These are phyloP conservation scores for Poecile montanus DNA, from an alignment of 2,797 vertebrate species.

Conservation along the genomic window DNA sequence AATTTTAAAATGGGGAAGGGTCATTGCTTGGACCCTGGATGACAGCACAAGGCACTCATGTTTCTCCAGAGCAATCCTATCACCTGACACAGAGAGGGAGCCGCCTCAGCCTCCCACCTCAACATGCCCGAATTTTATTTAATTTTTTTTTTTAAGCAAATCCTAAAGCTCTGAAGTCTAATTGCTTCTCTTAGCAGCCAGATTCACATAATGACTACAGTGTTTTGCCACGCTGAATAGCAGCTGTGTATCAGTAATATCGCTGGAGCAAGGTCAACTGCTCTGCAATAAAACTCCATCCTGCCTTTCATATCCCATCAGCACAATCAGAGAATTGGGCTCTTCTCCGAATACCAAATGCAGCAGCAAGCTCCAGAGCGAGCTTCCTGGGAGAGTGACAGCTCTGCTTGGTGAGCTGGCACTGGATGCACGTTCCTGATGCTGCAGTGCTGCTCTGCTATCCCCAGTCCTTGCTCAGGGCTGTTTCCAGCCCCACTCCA, in stretches of 20 bases:
- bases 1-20: background rate
- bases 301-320: slow-evolving; percentile 56
- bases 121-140: background rate
- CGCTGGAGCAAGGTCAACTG: slow-evolving; percentile 50
- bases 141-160: background rate
- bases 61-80: background rate
- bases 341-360: background rate
- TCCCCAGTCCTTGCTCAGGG: background rate
- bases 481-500: background rate
- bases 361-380: background rate
- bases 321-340: background rate
- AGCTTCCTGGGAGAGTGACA: background rate
- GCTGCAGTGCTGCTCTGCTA: background rate
- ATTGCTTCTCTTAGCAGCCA: slow-evolving; percentile 37
- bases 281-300: slow-evolving; percentile 36
- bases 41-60: background rate
- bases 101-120: background rate
- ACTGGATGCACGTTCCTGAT: background rate
- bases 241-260: slow-evolving; percentile 34
- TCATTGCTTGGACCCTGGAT: background rate
- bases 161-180: background rate
- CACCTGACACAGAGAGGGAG: background rate
- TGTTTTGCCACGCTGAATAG: slow-evolving; percentile 38
- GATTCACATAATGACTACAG: background rate
- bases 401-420: background rate